Base-by-base conservation (phyloP, 2,888 invertebrate species). In the Rhopalosiphum nymphaeae region DNA sequence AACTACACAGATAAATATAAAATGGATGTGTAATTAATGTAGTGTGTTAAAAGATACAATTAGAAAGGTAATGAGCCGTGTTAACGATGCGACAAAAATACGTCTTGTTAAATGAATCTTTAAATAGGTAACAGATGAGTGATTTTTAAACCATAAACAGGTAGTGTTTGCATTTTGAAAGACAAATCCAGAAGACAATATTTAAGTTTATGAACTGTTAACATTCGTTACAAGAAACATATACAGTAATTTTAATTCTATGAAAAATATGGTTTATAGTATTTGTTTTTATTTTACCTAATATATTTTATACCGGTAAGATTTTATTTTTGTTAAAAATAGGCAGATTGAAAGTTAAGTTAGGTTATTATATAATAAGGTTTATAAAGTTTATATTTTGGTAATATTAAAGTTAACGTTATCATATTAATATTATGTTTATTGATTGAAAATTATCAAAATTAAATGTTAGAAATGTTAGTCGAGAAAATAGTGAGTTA, bases 111-210 rank as follows among this genome's bases (percentile, higher is more conserved):
- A 36, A 91, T 26, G 49, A 89, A 42, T 87, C 87, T 26, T 49
- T 49, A n/a, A 87, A 87, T 87, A n/a, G n/a, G n/a, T n/a, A 87
- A 53, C 49, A 87, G 86, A n/a, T 7, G 86, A 87, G 46, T 87
- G 36, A 78, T 78, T 78, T 78, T 78, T 36, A 9, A 67, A 78
- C 36, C 9, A 21, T 78, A 78, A 78, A 78, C 36, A 78, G 9
- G 21, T 21, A 53, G 16, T 7, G 21, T 36, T 21, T 7, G 7
- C 21, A 78, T 36, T 36, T 78, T 36, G 16, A 67, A 67, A 67
- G 78, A 78, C 7, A 78, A 78, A 78, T 36, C 36, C 78, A 78
- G 78, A 78, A 7, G 21, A 78, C 21, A 78, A 21, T 36, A 36
- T 78, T 21, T 7, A 36, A 78, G 36, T 78, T 78, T 21, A 78